Conservation (phyloP, 1,140 invertebrate genomes). For the Drosophila bocqueti region DNA sequence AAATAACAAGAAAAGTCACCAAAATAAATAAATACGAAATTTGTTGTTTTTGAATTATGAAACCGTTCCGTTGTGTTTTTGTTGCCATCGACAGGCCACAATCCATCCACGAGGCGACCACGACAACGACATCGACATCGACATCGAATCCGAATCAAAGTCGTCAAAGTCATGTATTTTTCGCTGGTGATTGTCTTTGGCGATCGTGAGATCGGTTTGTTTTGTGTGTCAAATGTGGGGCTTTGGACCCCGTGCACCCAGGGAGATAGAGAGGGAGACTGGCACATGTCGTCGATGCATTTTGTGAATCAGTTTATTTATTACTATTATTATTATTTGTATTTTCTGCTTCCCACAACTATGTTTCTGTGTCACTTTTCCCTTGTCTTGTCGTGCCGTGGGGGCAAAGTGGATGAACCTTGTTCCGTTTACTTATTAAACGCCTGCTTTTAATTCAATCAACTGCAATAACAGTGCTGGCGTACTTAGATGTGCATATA, state of each 20-base stretch:
- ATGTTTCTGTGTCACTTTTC: constrained; percentile 38
- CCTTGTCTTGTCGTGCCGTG: constrained; percentile 20
- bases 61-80: constrained; percentile 32
- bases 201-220: constrained; percentile 52
- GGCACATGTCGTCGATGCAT: constrained; percentile 66
- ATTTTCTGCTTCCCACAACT: constrained; percentile 26
- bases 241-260: constrained; percentile 28
- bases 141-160: constrained; percentile 27
- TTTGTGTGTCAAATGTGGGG: constrained; percentile 66
- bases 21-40: constrained; percentile 57
- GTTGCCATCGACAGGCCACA: constrained; percentile 25
- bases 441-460: constrained; percentile 36
- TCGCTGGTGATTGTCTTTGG: constrained; percentile 41
- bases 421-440: constrained; percentile 42
- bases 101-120: constrained; percentile 19
- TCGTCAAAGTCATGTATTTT: constrained; percentile 59
- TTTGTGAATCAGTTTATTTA: constrained; percentile 60
- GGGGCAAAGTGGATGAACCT: constrained; percentile 44
- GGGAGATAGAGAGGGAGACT: constrained; percentile 18
- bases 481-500: constrained; percentile 20
- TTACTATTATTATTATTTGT: constrained; percentile 26
- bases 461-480: constrained; percentile 26
- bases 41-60: constrained; percentile 67
- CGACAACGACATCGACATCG: constrained; percentile 21
- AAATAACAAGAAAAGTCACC: constrained; percentile 36